Base-by-base conservation (phyloP, 1,140 invertebrate species). In the Formica exsecta region DNA sequence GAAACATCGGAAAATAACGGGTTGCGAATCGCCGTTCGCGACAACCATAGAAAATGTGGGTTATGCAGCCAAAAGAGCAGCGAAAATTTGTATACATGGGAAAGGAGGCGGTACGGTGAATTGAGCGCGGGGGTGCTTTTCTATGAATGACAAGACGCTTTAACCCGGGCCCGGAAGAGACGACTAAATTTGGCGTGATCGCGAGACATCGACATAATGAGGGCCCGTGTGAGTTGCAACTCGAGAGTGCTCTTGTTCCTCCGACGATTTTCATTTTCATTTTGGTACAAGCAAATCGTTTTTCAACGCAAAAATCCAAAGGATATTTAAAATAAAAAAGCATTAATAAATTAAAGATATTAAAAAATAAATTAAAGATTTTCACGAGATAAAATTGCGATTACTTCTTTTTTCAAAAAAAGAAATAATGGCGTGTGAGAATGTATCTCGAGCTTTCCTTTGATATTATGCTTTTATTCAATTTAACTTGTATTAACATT, bases 41-140 rank as follows among this genome's bases (percentile, higher is more conserved):
- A 54, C 11, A 91, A 92, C 91, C 90, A 94, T 95, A 91, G 92
- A 94, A 51, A 94, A 95, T 95, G 80, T 95, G 93, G 94, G 94
- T 95, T 95, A 95, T 94, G 91, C 93, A 93, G 91, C 89, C 91
- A 94, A 93, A 92, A 92, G 92, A 92, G 92, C 92, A 93, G 48
- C 48, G 48, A 90, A 92, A 94, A 94, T 94, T 94, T 95, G 93
- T 95, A 95, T 95, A 93, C 93, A 94, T 90, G 90, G 88, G 89
- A 93, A 93, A 93, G 86, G 88, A 85, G 86, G 89, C 86, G 86
- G 73, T 80, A 57, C 77, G 71, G 51, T 91, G 87, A 91, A 90
- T 89, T 59, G 85, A 86, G 44, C 79, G 38, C 36, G 51, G 19
- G 83, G 65, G n/a, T 80, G 85, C 86, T 79, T 90, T 88, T 90